These are phyloP conservation scores for Semicossyphus pulcher DNA, from an alignment of 2,113 vertebrate species.

Conservation along the genomic window DNA sequence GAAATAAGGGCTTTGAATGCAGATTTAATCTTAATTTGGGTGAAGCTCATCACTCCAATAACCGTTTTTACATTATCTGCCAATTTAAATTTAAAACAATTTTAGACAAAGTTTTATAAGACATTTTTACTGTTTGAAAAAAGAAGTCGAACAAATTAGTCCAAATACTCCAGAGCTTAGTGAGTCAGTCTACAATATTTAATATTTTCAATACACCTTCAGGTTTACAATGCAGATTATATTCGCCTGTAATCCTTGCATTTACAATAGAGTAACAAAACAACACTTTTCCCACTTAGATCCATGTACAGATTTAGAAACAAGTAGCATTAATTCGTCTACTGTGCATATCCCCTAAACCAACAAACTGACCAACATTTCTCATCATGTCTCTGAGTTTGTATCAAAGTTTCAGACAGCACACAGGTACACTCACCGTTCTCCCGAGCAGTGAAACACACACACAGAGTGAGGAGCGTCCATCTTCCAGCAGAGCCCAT, in stretches of 20 bases:
- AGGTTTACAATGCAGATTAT: neutral
- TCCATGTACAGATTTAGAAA: neutral
- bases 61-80: no score
- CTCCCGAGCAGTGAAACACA: conserved; percentile 56
- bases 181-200: neutral
- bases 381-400: neutral
- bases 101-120: no score
- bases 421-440: conserved; percentile 72
- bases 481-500: conserved; percentile 73
- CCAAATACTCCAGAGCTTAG: no score
- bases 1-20: neutral
- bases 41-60: neutral
- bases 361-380: neutral
- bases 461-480: conserved; percentile 68
- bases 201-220: neutral
- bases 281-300: neutral
- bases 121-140: no score
- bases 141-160: no score
- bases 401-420: neutral
- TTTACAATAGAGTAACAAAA: neutral
- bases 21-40: neutral
- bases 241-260: neutral
- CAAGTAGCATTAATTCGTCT: neutral
- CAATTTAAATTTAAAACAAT: no score
- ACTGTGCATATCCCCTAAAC: neutral